A percentile compares a stretch with the other conserved stretches of the same genome.
phyloP scores from a whole-genome alignment of 2,888 invertebrate species.

The Eutolmus rufibarbis region DNA sequence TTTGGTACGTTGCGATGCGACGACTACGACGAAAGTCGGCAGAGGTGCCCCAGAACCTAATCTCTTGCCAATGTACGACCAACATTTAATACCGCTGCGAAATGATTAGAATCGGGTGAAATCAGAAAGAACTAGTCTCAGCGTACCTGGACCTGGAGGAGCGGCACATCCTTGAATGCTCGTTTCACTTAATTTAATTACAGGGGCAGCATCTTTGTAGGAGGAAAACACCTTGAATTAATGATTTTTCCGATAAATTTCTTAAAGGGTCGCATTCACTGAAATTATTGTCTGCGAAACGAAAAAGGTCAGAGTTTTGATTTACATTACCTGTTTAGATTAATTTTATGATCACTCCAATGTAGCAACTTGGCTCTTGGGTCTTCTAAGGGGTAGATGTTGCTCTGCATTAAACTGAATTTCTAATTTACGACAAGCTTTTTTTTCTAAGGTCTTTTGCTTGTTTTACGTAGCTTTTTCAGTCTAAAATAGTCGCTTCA shows the following conservation, averaged over 20 bases:
- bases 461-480: background rate
- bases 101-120: background rate
- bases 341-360: background rate
- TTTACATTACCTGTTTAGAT: background rate
- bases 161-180: background rate
- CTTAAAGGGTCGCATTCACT: background rate
- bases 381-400: background rate
- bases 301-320: background rate
- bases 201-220: background rate
- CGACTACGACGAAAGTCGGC: background rate
- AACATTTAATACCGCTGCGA: background rate
- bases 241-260: background rate
- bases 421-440: background rate
- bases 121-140: background rate
- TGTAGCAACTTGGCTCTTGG: background rate
- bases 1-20: background rate
- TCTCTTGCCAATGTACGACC: background rate
- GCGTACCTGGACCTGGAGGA: background rate
- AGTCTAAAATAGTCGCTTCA: too few relatives aligned
- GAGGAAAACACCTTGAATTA: background rate
- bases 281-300: background rate
- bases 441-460: background rate
- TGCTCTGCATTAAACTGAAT: background rate
- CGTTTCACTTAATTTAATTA: slow-evolving; percentile 16
- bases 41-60: background rate